Conservation (phyloP, 2,888 invertebrate species). For the Papilio protenor region DNA sequence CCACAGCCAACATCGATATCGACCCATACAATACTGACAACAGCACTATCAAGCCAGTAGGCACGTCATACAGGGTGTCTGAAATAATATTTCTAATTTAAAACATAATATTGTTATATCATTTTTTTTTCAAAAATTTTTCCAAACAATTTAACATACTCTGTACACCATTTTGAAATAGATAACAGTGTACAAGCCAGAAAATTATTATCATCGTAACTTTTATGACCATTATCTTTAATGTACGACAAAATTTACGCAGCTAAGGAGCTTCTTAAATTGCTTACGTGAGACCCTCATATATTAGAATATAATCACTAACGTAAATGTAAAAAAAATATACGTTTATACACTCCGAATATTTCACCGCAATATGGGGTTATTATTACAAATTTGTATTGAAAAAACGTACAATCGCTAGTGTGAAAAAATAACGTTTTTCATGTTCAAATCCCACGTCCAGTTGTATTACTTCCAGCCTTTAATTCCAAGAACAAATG, state of each 20-base stretch:
- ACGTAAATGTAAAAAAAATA: background rate
- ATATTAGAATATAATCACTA: background rate
- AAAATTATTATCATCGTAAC: slow-evolving; percentile 1
- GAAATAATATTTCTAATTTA: slow-evolving; percentile 57
- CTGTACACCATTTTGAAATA: background rate
- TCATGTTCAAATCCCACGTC: background rate
- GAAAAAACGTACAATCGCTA: background rate
- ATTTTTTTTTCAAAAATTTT: too few relatives aligned
- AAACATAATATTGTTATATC: background rate
- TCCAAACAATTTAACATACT: background rate
- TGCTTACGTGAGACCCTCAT: background rate
- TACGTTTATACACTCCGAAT: background rate
- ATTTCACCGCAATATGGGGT: background rate
- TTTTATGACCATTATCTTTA: background rate
- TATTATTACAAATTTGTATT: too few relatives aligned
- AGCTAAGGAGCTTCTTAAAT: background rate
- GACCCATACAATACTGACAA: slow-evolving; percentile 92
- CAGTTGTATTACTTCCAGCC: background rate
- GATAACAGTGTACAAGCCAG: background rate
- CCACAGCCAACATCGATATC: slow-evolving; percentile 91
- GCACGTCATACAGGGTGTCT: slow-evolving; percentile 89
- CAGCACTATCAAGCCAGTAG: slow-evolving; percentile 88
- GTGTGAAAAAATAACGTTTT: background rate
- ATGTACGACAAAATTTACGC: background rate
- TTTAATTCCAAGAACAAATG: slow-evolving; percentile 2